A percentile compares a stretch with the other conserved stretches of the same genome.
phyloP scores from a whole-genome alignment of 37 sponge, comb jelly and placozoan genomes.

The Theonella swinhoei region DNA sequence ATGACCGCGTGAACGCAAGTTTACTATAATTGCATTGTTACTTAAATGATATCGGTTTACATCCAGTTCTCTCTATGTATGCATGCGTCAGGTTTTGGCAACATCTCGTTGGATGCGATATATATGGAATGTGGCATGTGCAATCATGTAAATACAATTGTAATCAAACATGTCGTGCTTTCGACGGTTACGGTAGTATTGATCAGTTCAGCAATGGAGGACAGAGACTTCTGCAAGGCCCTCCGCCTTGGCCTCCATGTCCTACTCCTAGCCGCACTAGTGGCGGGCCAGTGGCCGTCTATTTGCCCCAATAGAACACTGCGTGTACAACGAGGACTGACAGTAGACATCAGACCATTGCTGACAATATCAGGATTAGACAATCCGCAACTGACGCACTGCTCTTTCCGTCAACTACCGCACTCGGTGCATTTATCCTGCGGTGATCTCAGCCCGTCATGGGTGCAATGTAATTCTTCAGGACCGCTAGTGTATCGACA shows the following conservation, averaged over 20 bases:
- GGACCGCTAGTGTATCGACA: slow-evolving; percentile 47
- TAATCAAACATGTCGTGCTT: neutral
- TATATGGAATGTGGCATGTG: neutral
- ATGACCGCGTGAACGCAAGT: too few species aligned
- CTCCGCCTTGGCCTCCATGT: neutral
- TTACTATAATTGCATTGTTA: too few species aligned
- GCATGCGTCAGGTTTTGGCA: neutral
- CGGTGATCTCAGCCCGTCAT: slow-evolving; percentile 22
- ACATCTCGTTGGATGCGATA: too few species aligned
- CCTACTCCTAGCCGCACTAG: neutral
- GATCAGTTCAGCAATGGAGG: neutral
- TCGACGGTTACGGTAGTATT: neutral
- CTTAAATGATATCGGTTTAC: too few species aligned
- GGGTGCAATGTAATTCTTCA: slow-evolving; percentile 16
- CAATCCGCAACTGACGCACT: neutral
- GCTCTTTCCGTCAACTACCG: neutral
- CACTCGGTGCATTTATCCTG: slow-evolving; percentile 10
- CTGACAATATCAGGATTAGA: neutral
- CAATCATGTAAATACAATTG: neutral
- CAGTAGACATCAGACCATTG: neutral
- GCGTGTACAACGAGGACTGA: neutral
- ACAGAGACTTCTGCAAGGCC: neutral
- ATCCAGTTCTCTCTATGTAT: too few species aligned
- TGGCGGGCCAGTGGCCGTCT: neutral
- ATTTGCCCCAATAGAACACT: neutral